Percentiles rank a stretch among this genome's conserved stretches.
These are phyloP conservation scores for Panulirus ornatus DNA, from an alignment of 1,140 invertebrate genomes.

Conservation along the genomic window DNA sequence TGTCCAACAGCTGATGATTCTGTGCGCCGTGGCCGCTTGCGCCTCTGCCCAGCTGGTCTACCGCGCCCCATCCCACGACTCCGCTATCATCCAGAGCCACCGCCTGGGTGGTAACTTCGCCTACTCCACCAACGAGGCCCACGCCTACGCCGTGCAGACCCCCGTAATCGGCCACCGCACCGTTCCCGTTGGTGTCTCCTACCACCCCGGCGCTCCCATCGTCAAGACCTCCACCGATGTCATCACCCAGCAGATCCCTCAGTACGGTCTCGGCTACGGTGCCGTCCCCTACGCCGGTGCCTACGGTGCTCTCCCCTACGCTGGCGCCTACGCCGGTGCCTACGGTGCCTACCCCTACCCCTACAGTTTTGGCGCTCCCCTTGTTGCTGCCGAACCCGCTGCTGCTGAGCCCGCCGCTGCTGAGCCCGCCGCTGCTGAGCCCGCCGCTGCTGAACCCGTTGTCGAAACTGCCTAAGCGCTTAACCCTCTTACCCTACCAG, in stretches of 20 bases:
- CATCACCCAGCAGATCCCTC: conserved; percentile 65
- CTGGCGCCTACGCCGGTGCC: not conserved
- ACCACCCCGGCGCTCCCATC: conserved; percentile 69
- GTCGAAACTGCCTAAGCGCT: conserved; percentile 25
- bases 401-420: conserved; percentile 26
- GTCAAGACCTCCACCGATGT: conserved; percentile 69
- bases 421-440: conserved; percentile 4
- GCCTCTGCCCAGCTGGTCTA: conserved; percentile 76
- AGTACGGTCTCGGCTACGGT: conserved; percentile 45
- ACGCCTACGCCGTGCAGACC: conserved; percentile 80
- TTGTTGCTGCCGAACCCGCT: not conserved
- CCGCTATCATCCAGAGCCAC: conserved; percentile 80
- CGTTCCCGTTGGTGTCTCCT: conserved; percentile 77
- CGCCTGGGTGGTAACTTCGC: conserved; percentile 81
- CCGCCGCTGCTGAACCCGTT: conserved; percentile 26
- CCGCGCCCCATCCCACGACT: conserved; percentile 80
- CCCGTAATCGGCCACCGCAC: conserved; percentile 79
- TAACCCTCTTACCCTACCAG: not conserved
- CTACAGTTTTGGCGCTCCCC: too few species aligned
- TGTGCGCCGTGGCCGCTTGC: conserved; percentile 75
- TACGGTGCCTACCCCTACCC: not conserved
- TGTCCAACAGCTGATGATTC: conserved; percentile 43
- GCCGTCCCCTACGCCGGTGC: not conserved
- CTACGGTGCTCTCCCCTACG: not conserved
- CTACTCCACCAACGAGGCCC: conserved; percentile 80